phyloP scores from a whole-genome alignment of 2,888 invertebrate genomes.

The Agrilus biguttatus region DNA sequence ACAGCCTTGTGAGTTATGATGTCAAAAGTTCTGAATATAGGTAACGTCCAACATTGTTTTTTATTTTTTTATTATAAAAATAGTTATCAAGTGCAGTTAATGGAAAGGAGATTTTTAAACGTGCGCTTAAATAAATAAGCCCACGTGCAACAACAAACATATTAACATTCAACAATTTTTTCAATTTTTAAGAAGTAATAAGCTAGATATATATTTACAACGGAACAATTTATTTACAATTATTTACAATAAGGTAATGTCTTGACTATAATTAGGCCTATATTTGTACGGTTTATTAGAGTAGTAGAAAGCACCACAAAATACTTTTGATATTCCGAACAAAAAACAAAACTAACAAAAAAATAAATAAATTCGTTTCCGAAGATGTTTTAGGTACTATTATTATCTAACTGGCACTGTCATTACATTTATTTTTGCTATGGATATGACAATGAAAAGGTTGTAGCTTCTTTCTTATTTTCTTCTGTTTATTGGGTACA shows the following conservation, averaged over 20 bases:
- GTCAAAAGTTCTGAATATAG: slow-evolving; percentile 19
- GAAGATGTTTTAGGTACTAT: too few species aligned
- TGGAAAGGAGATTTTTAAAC: slow-evolving; percentile 16
- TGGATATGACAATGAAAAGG: too few species aligned
- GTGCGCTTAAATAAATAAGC: slow-evolving; percentile 10
- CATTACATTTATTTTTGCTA: too few species aligned
- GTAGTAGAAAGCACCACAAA: slow-evolving; percentile 23
- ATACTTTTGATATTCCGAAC: neutral
- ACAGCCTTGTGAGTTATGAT: slow-evolving; percentile 29
- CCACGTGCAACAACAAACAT: slow-evolving; percentile 22
- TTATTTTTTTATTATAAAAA: slow-evolving; percentile 24
- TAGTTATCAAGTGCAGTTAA: slow-evolving; percentile 20
- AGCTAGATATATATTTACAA: slow-evolving; percentile 17
- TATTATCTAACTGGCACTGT: too few species aligned
- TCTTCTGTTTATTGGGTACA: too few species aligned
- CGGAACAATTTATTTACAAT: slow-evolving; percentile 21
- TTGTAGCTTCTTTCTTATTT: too few species aligned
- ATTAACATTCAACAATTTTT: slow-evolving; percentile 27
- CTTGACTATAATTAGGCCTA: slow-evolving; percentile 25
- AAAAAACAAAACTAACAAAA: too few species aligned
- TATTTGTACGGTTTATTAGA: slow-evolving; percentile 29
- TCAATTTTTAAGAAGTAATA: slow-evolving; percentile 13
- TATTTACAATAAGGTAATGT: slow-evolving; percentile 14
- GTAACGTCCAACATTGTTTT: slow-evolving; percentile 22
- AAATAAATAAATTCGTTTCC: too few species aligned